Evolutionary conservation across 35 echinoderm and acorn worm species (phyloP), one percentile per base, ranked within the genome.

Genomic region (Stichopus chloronotus): DNA sequence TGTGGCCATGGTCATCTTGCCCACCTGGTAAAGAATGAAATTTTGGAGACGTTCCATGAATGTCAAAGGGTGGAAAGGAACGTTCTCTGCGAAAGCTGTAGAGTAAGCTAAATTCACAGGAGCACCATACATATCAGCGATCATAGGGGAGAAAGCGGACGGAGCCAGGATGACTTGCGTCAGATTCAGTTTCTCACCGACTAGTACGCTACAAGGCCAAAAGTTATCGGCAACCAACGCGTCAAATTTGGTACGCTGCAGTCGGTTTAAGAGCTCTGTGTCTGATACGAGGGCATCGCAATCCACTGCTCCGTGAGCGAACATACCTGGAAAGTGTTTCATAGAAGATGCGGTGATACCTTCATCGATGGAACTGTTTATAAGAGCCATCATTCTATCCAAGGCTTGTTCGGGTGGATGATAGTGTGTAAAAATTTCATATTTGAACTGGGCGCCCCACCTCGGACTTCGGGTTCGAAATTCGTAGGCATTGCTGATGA

Each of bases 41-140:
- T 88, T 88, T n/a, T 30, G 22, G 24, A 87, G 52, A 20, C 84
- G 56, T 56, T 87, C 14, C 52, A 87, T 58, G 19, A 87, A 63
- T 56, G 57, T 56, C 52, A 87, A 21, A 52, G 84, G 84, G 17
- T 10, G 14, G 11, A 56, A 59, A 7, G 56, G 84, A 5, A 5
- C 10, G 25, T 87, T 58, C 17, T 58, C n/a, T 7, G 30, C 16
- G 6, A 10, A 21, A 10, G 52, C 52, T 13, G 56, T 52, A 23
- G 19, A 58, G 56, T 87, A 87, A 6, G 84, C 52, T 20, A 25
- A 9, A 6, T 57, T 57, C 55, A 57, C 52, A 22, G 24, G 43
- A 16, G 80, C 25, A 53, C 80, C 80, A 53, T 52, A 8, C 80
- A 83, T 56, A 11, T 16, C 8, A 9, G 80, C 80, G 23, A 56